phyloP scores from a whole-genome alignment of 2,888 invertebrate genomes.

The Mesorhabditis sp. region DNA sequence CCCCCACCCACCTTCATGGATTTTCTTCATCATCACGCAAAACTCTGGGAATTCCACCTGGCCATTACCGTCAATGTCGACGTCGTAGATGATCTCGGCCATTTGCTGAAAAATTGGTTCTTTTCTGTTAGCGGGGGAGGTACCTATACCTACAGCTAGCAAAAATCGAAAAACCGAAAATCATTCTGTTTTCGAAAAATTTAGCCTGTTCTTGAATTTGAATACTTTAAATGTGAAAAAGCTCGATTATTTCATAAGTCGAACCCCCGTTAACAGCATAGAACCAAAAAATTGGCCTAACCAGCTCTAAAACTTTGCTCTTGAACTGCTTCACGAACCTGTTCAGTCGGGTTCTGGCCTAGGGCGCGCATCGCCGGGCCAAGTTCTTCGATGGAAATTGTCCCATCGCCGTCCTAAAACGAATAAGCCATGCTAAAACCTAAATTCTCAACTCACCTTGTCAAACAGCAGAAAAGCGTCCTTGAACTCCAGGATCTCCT shows the following conservation, averaged over 20 bases:
- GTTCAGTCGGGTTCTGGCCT: constrained; percentile 41
- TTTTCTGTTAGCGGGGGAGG: too few relatives aligned
- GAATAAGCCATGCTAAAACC: neutral
- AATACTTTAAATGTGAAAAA: too few relatives aligned
- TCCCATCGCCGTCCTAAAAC: constrained; percentile 33
- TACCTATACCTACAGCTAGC: too few relatives aligned
- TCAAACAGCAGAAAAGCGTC: constrained; percentile 37
- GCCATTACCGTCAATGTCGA: constrained; percentile 43
- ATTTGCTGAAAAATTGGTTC: constrained; percentile 29
- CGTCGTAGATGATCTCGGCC: constrained; percentile 41
- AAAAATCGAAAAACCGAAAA: neutral
- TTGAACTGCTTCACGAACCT: constrained; percentile 17
- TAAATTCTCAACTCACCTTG: constrained; percentile 16
- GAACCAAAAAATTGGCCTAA: neutral
- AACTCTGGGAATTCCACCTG: constrained; percentile 46
- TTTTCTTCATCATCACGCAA: constrained; percentile 46
- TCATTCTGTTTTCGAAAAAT: neutral
- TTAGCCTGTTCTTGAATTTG: neutral
- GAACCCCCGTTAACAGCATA: too few relatives aligned
- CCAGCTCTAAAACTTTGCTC: neutral
- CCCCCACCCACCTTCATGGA: neutral
- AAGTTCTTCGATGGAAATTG: constrained; percentile 37
- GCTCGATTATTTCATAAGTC: too few relatives aligned
- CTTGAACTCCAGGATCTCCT: constrained; percentile 38
- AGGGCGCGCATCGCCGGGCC: constrained; percentile 37